Evolutionary conservation across 2,888 invertebrate genomes (phyloP).

Genomic region (Oxytorus armatus): DNA sequence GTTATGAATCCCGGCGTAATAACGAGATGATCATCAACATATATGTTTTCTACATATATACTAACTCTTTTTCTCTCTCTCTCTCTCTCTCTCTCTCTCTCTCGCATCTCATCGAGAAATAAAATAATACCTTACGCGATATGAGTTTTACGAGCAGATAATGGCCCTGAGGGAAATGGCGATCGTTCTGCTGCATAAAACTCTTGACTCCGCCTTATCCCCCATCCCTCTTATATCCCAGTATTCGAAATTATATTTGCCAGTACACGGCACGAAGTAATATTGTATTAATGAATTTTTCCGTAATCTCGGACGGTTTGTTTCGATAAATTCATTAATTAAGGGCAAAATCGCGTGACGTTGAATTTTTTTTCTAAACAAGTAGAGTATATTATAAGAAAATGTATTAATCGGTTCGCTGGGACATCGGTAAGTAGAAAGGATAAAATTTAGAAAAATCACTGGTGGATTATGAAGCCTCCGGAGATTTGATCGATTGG

Average conservation of each 20-base stretch:
- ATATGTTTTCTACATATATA: constrained; percentile 8
- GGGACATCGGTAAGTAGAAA: too few relatives aligned
- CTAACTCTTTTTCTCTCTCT: background rate
- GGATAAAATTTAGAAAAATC: too few relatives aligned
- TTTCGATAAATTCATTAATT: background rate
- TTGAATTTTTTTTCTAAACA: background rate
- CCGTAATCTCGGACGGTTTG: background rate
- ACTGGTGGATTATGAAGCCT: too few relatives aligned
- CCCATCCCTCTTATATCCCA: background rate
- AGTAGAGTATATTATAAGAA: too few relatives aligned
- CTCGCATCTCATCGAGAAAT: constrained; percentile 51
- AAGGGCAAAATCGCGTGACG: background rate
- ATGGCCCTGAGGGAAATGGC: constrained; percentile 73
- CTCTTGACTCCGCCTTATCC: constrained; percentile 35
- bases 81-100: background rate
- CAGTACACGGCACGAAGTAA: constrained; percentile 7
- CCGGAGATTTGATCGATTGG: too few relatives aligned
- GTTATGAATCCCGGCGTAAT: constrained; percentile 49
- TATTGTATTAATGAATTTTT: constrained; percentile 22
- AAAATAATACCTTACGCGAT: constrained; percentile 63
- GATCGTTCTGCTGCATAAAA: constrained; percentile 39
- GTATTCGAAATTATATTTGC: constrained; percentile 10
- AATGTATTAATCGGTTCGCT: too few relatives aligned
- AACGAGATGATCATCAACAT: constrained; percentile 47
- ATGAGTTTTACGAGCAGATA: constrained; percentile 75